Evolutionary conservation across 2,888 invertebrate genomes (phyloP), one percentile per base, ranked within the genome.

Genomic region (Perizoma flavofasciatum): DNA sequence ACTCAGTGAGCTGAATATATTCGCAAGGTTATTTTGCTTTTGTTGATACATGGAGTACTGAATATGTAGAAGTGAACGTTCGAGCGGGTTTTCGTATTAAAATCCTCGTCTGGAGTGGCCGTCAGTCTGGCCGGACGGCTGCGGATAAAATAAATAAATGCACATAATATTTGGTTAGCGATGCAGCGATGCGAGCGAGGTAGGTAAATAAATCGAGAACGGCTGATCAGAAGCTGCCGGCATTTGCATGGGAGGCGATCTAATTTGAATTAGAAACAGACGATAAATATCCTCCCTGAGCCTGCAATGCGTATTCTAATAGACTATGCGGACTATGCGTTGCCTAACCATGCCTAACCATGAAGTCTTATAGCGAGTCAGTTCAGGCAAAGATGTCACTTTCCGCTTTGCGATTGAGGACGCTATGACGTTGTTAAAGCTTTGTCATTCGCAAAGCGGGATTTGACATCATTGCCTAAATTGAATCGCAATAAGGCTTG

Each of bases 141-240:
- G 67, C 67, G 76, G 78, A 75, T 79, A 78, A 82, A 82, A 82
- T 82, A 85, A 88, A 89, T 87, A 84, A 83, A 90, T 90, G 89
- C 85, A 88, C 89, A 89, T 88, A 88, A 83, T 82, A 88, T 88
- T 88, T 88, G 86, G 82, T 85, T 84, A 81, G 81, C 76, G 81
- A 85, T 83, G 82, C 84, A 76, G 69, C 63, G 62, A 70, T 72
- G 69, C 77, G 77, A 74, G 5, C 74, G 69, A 70, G 72, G 71
- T 73, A 80, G 72, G 71, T 74, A 80, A 81, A 83, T 82, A 83
- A 78, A 83, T 73, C 72, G 75, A 62, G 65, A 53, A 70, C 73
- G 65, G 70, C 71, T 70, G 78, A 81, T 73, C 73, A 73, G 73
- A 67, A 64, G 70, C 53, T 49, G 51, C 54, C 39, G 49, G 40